Evolutionary conservation across 2,797 vertebrate genomes (phyloP).

Genomic region (Syngnathus rostellatus): DNA sequence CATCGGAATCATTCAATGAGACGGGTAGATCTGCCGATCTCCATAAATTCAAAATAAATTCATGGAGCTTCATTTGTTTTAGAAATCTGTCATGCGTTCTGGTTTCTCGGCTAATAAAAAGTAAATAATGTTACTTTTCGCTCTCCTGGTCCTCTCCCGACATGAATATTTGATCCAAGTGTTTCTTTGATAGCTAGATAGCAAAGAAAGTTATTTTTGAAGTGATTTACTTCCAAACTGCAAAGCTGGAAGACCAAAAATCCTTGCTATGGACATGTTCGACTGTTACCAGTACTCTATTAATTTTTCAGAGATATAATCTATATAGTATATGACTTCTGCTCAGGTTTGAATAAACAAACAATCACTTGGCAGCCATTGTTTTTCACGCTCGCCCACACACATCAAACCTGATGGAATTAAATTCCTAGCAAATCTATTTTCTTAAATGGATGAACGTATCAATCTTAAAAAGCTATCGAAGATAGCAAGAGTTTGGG

Average conservation of each 20-base stretch:
- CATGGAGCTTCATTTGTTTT: not conserved
- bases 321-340: not conserved
- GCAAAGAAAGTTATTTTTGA: too few species aligned
- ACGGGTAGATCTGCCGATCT: not conserved
- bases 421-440: not conserved
- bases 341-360: not conserved
- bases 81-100: not conserved
- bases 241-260: too few species aligned
- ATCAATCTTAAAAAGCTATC: conserved; percentile 1
- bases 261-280: too few species aligned
- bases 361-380: not conserved
- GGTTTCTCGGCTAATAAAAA: not conserved
- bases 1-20: not conserved
- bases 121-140: too few species aligned
- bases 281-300: too few species aligned
- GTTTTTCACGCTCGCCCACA: not conserved
- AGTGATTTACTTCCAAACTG: too few species aligned
- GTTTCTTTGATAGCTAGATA: too few species aligned
- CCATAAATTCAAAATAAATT: not conserved
- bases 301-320: not conserved
- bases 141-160: too few species aligned
- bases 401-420: not conserved
- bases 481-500: not conserved
- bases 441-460: not conserved
- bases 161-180: too few species aligned